A percentile compares a stretch with the other conserved stretches of the same genome.
Conservation (phyloP, 2,888 invertebrate species). For the Acrobasis suavella region DNA sequence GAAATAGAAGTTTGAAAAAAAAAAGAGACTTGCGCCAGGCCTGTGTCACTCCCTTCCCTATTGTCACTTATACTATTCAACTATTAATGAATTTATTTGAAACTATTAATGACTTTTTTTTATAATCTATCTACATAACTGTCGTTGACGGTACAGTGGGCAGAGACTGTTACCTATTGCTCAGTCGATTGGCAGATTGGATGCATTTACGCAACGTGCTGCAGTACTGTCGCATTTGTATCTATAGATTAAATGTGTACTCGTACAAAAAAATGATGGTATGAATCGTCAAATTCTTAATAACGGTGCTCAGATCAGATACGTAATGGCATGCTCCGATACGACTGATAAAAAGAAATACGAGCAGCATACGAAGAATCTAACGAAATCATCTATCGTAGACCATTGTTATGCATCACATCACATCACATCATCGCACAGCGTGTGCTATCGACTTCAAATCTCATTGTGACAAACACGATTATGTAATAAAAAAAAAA, state of each 20-base stretch:
- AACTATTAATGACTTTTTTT: no score
- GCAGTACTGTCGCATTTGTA: no score
- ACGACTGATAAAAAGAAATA: neutral
- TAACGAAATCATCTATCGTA: slow-evolving; percentile 27
- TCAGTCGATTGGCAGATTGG: neutral
- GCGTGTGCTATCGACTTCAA: slow-evolving; percentile 4
- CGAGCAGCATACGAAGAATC: slow-evolving; percentile 17
- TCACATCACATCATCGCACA: neutral
- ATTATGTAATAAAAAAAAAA: slow-evolving; percentile 7
- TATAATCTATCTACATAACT: no score
- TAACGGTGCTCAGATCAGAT: neutral
- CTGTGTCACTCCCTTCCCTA: no score
- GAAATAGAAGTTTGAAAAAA: no score
- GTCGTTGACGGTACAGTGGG: no score
- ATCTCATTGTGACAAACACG: slow-evolving; percentile 3
- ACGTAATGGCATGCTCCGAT: neutral
- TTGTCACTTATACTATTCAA: no score
- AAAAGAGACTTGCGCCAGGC: no score
- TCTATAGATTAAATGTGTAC: no score
- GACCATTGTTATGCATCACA: slow-evolving; percentile 13
- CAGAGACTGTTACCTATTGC: no score
- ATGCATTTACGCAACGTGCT: neutral
- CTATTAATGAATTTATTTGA: no score
- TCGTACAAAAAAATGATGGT: neutral
- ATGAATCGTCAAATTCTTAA: neutral